Evolutionary conservation across 1,140 invertebrate species (phyloP).

Genomic region (Neotoxoptera formosana): DNA sequence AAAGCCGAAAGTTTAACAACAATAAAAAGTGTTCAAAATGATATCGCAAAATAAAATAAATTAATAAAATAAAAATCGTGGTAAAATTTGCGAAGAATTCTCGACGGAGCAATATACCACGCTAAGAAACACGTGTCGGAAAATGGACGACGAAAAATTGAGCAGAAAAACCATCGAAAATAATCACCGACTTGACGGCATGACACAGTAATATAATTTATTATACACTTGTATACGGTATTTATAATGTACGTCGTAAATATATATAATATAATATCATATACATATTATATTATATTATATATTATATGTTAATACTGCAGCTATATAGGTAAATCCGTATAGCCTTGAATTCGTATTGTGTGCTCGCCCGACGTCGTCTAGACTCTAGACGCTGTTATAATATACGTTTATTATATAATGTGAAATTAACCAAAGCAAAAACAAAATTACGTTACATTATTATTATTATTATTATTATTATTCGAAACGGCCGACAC

Average conservation of each 20-base stretch:
- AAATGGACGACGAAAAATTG: neutral
- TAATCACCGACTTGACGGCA: neutral
- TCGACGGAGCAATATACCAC: no score
- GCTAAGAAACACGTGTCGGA: neutral
- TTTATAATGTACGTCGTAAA: neutral
- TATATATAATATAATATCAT: no score
- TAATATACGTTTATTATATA: neutral
- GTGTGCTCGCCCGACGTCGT: constrained; percentile 7
- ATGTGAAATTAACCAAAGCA: constrained; percentile 15
- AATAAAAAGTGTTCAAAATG: no score
- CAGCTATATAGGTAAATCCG: neutral
- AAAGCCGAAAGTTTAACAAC: no score
- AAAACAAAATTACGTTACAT: constrained; percentile 14
- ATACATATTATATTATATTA: no score
- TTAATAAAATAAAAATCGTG: no score
- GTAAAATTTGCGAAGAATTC: no score
- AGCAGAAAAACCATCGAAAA: neutral
- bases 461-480: no score
- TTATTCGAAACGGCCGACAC: neutral
- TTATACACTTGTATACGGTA: neutral
- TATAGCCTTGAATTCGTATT: neutral
- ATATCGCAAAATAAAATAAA: no score
- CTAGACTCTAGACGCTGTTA: constrained; percentile 2
- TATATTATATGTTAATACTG: neutral
- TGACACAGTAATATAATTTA: neutral